A percentile compares a stretch with the other conserved stretches of the same genome.
Conservation (phyloP, 1,140 invertebrate genomes). For the Armadillidium nasatum region DNA sequence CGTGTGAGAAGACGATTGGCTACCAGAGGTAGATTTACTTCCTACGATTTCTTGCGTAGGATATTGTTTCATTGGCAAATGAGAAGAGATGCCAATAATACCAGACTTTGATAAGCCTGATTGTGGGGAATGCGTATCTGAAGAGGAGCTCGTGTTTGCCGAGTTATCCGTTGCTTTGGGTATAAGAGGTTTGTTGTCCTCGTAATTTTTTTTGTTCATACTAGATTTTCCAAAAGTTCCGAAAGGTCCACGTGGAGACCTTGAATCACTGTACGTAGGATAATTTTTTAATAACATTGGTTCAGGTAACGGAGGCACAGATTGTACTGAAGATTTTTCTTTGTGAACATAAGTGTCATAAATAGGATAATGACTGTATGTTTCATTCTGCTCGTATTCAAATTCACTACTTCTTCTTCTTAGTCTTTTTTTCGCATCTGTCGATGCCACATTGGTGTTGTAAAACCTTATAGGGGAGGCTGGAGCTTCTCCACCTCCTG, state of each 20-base stretch:
- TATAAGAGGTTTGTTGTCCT: conserved; percentile 23
- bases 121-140: background rate
- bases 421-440: conserved; percentile 27
- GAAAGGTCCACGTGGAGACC: conserved; percentile 31
- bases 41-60: conserved; percentile 6
- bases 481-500: conserved; percentile 30
- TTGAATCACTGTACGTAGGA: conserved; percentile 28
- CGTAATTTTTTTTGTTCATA: conserved; percentile 11
- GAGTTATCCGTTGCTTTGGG: conserved; percentile 30
- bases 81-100: conserved; percentile 19
- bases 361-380: conserved; percentile 19
- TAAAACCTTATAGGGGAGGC: conserved; percentile 33
- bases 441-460: conserved; percentile 23
- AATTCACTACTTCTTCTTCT: conserved; percentile 32
- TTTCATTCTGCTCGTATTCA: conserved; percentile 27
- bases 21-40: conserved; percentile 20
- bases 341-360: conserved; percentile 30
- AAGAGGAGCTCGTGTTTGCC: conserved; percentile 30
- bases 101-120: background rate
- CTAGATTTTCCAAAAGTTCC: conserved; percentile 39
- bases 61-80: conserved; percentile 23
- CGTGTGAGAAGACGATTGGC: conserved; percentile 31
- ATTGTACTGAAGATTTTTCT: conserved; percentile 26
- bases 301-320: conserved; percentile 4
- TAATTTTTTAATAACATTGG: conserved; percentile 26